A percentile compares a stretch with the other conserved stretches of the same genome.
Conservation (phyloP, 2,888 invertebrate species). For the Lasioglossum calceatum region DNA sequence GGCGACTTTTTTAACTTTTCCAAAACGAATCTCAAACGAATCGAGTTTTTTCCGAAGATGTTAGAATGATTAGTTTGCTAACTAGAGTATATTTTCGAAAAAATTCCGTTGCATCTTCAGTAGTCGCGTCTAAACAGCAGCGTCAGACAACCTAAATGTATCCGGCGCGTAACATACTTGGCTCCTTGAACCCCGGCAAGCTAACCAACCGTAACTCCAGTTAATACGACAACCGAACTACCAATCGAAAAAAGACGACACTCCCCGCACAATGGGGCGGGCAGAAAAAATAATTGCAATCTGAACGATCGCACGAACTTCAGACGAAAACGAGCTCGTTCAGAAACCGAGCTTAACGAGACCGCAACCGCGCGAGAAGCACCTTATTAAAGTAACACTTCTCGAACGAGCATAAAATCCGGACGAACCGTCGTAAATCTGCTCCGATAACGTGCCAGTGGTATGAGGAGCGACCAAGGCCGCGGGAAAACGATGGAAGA, state of each 20-base stretch:
- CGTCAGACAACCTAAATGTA: neutral
- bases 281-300: neutral
- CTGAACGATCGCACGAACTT: neutral
- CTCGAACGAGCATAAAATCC: slow-evolving; percentile 35
- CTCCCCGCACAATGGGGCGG: neutral
- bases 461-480: neutral
- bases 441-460: neutral
- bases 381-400: slow-evolving; percentile 47
- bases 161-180: neutral
- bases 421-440: slow-evolving; percentile 43
- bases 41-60: neutral
- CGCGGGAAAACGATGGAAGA: slow-evolving; percentile 34
- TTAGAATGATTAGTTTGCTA: neutral
- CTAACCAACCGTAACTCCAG: neutral
- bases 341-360: slow-evolving; percentile 15
- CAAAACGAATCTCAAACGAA: neutral
- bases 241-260: neutral
- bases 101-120: neutral
- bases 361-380: neutral
- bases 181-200: neutral
- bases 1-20: neutral
- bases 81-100: neutral
- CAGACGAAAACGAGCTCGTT: slow-evolving; percentile 1
- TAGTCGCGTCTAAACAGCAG: neutral
- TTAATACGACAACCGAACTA: neutral